Conservation (phyloP, 2,113 vertebrate species). For the Sminthopsis crassicaudata region DNA sequence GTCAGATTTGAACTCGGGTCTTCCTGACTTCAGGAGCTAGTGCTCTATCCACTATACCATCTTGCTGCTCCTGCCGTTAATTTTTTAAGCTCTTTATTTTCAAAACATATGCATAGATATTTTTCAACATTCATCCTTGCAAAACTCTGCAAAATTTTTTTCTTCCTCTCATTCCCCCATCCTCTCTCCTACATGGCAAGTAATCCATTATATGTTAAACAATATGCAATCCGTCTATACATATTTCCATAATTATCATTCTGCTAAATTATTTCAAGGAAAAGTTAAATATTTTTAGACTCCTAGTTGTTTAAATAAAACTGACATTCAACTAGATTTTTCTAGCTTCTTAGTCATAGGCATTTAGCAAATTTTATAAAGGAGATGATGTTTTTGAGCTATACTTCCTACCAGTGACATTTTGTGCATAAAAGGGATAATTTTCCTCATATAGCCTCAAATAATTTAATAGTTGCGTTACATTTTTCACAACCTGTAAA, state of each 20-base stretch:
- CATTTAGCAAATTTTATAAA: neutral
- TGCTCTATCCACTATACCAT: too few species aligned
- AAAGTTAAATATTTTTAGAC: slow-evolving; percentile 3
- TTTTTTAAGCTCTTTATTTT: too few species aligned
- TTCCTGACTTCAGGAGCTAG: too few species aligned
- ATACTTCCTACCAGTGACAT: neutral
- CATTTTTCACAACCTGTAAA: slow-evolving; percentile 28
- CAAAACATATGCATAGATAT: too few species aligned
- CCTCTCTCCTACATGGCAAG: too few species aligned
- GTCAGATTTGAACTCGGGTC: too few species aligned
- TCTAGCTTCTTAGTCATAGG: slow-evolving; percentile 3
- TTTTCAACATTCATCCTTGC: too few species aligned
- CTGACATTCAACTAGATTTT: neutral
- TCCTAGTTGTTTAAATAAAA: neutral
- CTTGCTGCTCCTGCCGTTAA: too few species aligned
- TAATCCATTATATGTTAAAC: too few species aligned
- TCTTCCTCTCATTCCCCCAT: too few species aligned
- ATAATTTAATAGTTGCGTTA: neutral
- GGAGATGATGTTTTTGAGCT: neutral
- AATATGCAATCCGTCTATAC: too few species aligned
- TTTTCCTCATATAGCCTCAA: slow-evolving; percentile 38
- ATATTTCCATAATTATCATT: neutral
- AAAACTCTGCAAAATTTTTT: too few species aligned
- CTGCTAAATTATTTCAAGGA: neutral
- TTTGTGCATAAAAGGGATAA: neutral